Evolutionary conservation across 2,888 invertebrate species (phyloP), one percentile per base, ranked within the genome.

Genomic region (Autographa pulchrina): DNA sequence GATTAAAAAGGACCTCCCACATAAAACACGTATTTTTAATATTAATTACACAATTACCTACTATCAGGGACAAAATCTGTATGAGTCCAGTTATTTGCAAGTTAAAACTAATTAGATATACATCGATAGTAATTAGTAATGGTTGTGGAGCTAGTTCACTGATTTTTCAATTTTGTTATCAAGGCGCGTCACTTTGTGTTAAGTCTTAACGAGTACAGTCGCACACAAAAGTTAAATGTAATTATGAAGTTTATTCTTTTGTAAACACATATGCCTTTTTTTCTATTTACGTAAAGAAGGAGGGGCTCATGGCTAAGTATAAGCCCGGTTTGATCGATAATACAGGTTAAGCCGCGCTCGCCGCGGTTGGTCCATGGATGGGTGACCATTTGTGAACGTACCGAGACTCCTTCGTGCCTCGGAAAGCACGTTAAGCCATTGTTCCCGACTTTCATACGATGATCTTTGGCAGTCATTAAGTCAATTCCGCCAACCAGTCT

Each of bases 101-200:
- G 31, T 58, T 31, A 14, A 20, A 54, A 31, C 13, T 31, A 1
- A 65, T 59, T 43, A 67, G 59, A 70, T 70, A 72, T 78, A 25
- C 60, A 60, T 62, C 61, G 68, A 70, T 79, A 66, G 35, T n/a
- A 68, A 68, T 66, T 58, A 70, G 41, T 68, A 64, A 69, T 16
- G n/a, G 14, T 31, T 14, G 56, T 38, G 32, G 20, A 58, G 18
- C 65, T 25, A 18, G 32, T 65, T 65, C 66, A 67, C 25, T 62
- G 64, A 72, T 74, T 80, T 79, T 77, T 81, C 73, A 82, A 73
- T 77, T 82, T 63, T 41, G 59, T 66, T 74, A 75, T 68, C 62
- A 13, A 4, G 18, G n/a, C 48, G 62, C 14, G 56, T 72, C 68
- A 70, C 61, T 61, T 58, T 56, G 16, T 35, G 35, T 52, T 14